A percentile compares a stretch with the other conserved stretches of the same genome.
Evolutionary conservation across 2,113 vertebrate species (phyloP).

Genomic region (Seriola aureovittata): DNA sequence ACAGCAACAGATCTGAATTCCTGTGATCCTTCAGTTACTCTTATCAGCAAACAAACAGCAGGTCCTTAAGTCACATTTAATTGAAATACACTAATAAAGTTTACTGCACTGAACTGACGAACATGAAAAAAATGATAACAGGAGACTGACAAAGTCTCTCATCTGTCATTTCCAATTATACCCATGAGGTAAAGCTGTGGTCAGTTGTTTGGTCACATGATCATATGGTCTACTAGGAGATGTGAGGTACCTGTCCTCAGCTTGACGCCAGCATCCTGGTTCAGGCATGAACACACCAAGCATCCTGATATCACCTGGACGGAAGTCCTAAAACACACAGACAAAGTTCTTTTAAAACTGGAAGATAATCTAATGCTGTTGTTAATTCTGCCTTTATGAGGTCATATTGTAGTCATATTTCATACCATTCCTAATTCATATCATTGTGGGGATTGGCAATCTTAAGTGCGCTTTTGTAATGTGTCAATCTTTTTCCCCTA

Average conservation of each 20-base stretch:
- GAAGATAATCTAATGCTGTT: too few species aligned
- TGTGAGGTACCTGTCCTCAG: slow-evolving; percentile 81
- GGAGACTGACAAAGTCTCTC: neutral
- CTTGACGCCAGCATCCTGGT: slow-evolving; percentile 51
- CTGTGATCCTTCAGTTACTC: slow-evolving; percentile 15
- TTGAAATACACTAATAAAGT: neutral
- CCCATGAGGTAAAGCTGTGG: too few species aligned
- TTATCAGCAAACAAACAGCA: slow-evolving; percentile 16
- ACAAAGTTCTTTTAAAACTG: neutral
- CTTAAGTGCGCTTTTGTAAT: too few species aligned
- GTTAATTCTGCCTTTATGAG: too few species aligned
- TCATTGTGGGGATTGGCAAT: too few species aligned
- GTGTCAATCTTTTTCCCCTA: too few species aligned
- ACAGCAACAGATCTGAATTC: slow-evolving; percentile 22
- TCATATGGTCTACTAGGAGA: neutral
- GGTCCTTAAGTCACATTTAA: neutral
- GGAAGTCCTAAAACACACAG: slow-evolving; percentile 84
- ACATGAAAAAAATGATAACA: neutral
- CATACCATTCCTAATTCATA: too few species aligned
- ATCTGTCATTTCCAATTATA: too few species aligned
- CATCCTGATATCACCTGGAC: slow-evolving; percentile 74
- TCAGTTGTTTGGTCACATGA: neutral
- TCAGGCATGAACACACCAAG: slow-evolving; percentile 79
- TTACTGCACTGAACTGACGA: neutral
- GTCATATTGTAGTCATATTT: too few species aligned